Evolutionary conservation across 2,888 invertebrate species (phyloP).

Genomic region (Standfussiana lucernea): DNA sequence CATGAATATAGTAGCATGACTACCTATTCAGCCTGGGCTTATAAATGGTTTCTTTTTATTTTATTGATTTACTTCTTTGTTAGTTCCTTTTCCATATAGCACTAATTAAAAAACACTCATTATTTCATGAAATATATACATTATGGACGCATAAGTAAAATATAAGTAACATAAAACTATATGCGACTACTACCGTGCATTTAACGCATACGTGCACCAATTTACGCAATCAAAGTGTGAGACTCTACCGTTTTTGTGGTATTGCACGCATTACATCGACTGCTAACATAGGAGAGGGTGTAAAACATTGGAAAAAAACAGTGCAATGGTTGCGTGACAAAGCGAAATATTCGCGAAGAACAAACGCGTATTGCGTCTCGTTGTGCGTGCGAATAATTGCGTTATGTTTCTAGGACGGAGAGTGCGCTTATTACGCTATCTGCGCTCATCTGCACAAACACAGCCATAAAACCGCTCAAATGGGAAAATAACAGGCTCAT

Average conservation of each 20-base stretch:
- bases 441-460: slow-evolving; percentile 84
- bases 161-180: slow-evolving; percentile 44
- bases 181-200: slow-evolving; percentile 50
- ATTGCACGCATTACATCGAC: slow-evolving; percentile 49
- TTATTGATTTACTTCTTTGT: slow-evolving; percentile 24
- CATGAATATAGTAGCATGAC: slow-evolving; percentile 22
- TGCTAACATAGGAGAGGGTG: slow-evolving; percentile 30
- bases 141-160: slow-evolving; percentile 26
- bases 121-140: slow-evolving; percentile 22
- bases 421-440: slow-evolving; percentile 85
- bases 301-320: slow-evolving; percentile 45
- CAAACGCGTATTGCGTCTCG: slow-evolving; percentile 72
- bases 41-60: slow-evolving; percentile 14
- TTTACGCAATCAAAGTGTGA: slow-evolving; percentile 60
- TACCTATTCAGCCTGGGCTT: slow-evolving; percentile 16
- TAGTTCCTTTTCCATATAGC: neutral
- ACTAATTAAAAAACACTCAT: slow-evolving; percentile 27
- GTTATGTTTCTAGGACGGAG: slow-evolving; percentile 88
- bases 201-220: slow-evolving; percentile 56
- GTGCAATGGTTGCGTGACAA: slow-evolving; percentile 59
- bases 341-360: slow-evolving; percentile 57
- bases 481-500: slow-evolving; percentile 90
- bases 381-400: slow-evolving; percentile 89
- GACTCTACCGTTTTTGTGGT: slow-evolving; percentile 38
- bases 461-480: slow-evolving; percentile 88